Percentiles rank a stretch among this genome's conserved stretches.
phyloP scores from a whole-genome alignment of 35 echinoderm and acorn worm genomes.

The Lytechinus variegatus region DNA sequence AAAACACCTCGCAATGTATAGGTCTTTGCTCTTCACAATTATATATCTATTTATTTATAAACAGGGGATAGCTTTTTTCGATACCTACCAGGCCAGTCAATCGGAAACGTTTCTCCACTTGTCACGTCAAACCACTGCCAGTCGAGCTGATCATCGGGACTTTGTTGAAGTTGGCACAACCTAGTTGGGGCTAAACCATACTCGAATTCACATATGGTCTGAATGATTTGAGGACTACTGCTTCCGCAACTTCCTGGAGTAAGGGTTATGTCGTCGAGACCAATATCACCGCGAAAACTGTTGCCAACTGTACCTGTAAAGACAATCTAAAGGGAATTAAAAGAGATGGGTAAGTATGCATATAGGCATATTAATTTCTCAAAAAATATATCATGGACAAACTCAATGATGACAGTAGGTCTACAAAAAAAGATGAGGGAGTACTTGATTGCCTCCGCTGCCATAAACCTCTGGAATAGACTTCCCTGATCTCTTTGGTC shows the following conservation, averaged over 20 bases:
- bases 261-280: conserved; percentile 69
- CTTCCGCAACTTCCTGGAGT: conserved; percentile 46
- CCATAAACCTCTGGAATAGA: too few species aligned
- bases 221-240: neutral
- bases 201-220: conserved; percentile 54
- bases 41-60: neutral
- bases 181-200: neutral
- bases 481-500: too few species aligned
- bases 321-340: conserved; percentile 36
- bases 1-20: too few species aligned
- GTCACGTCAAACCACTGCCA: conserved; percentile 28
- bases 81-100: neutral
- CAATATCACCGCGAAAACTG: conserved; percentile 67
- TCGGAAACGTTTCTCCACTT: neutral
- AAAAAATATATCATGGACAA: too few species aligned
- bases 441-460: too few species aligned
- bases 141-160: conserved; percentile 15
- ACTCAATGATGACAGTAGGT: too few species aligned
- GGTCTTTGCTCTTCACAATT: too few species aligned
- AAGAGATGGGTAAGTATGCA: too few species aligned
- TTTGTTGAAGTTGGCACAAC: neutral
- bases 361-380: too few species aligned
- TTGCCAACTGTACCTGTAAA: conserved; percentile 65
- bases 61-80: neutral
- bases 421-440: too few species aligned